Evolutionary conservation across 2,888 invertebrate genomes (phyloP).

Genomic region (Pyrocoelia pectoralis): DNA sequence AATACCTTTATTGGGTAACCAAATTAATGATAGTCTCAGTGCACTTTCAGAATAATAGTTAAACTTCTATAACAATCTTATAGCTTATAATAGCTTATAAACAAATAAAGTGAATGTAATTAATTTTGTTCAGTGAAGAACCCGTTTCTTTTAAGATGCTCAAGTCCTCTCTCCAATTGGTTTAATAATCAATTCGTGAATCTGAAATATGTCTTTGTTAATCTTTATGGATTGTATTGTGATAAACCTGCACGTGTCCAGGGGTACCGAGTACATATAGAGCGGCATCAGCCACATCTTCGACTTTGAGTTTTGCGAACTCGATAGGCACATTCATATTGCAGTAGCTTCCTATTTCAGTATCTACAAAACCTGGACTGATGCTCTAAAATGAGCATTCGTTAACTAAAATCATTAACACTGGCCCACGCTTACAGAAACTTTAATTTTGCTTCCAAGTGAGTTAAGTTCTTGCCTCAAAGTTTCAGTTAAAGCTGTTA

Average conservation of each 20-base stretch:
- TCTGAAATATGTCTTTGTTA: conserved; percentile 21
- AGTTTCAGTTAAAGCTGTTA: conserved; percentile 60
- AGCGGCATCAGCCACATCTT: too few relatives aligned
- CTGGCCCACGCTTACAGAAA: too few relatives aligned
- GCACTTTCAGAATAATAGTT: too few relatives aligned
- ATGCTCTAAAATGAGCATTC: conserved; percentile 43
- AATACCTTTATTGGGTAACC: too few relatives aligned
- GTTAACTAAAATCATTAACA: conserved; percentile 2
- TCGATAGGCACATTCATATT: too few relatives aligned
- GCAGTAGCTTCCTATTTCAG: conserved; percentile 38
- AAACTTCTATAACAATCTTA: too few relatives aligned
- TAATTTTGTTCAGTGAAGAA: too few relatives aligned
- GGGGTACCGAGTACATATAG: conserved; percentile 45
- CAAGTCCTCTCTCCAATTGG: conserved; percentile 6
- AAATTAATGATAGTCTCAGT: too few relatives aligned
- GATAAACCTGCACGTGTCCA: conserved; percentile 44
- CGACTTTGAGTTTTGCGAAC: conserved; percentile 28
- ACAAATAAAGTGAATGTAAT: too few relatives aligned
- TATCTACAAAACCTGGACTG: conserved; percentile 45
- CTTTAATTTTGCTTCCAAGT: too few relatives aligned
- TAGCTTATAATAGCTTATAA: too few relatives aligned
- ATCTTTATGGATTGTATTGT: not conserved
- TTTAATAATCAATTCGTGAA: conserved; percentile 23
- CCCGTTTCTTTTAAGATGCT: too few relatives aligned
- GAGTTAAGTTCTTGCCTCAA: conserved; percentile 58